Conservation (phyloP, 2,888 invertebrate species). For the Apotomis turbidana region DNA sequence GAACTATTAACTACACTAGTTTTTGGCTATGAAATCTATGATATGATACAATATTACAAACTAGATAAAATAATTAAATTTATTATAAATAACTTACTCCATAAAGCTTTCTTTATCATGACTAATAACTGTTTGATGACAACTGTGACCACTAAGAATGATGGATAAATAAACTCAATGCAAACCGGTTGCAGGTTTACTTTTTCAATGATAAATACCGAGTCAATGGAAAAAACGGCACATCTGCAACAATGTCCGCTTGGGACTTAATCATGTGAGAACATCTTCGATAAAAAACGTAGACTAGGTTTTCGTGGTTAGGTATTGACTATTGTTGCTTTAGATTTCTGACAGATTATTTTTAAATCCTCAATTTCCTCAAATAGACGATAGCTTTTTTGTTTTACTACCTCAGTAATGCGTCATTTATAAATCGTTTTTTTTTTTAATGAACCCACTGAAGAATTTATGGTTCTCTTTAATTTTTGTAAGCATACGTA, state of each 20-base stretch:
- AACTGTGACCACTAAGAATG: constrained; percentile 2
- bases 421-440: too few species aligned
- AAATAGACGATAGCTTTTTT: too few species aligned
- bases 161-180: constrained; percentile 22
- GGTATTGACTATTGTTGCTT: too few species aligned
- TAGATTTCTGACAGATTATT: too few species aligned
- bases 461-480: too few species aligned
- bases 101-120: neutral
- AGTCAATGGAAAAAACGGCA: constrained; percentile 6
- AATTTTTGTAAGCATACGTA: too few species aligned
- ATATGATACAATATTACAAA: neutral
- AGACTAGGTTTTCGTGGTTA: too few species aligned
- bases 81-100: neutral
- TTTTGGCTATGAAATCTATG: neutral
- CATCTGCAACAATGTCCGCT: constrained; percentile 7
- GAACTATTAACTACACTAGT: neutral
- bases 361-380: too few species aligned
- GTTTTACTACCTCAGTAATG: too few species aligned
- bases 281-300: constrained; percentile 2
- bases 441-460: too few species aligned
- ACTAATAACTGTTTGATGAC: neutral
- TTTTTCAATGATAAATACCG: constrained; percentile 26
- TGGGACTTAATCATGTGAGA: constrained; percentile 7
- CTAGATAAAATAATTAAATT: neutral
- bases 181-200: constrained; percentile 18